A percentile compares a stretch with the other conserved stretches of the same genome.
phyloP scores from a whole-genome alignment of 2,888 invertebrate genomes.

The Hoplodrina blanda region DNA sequence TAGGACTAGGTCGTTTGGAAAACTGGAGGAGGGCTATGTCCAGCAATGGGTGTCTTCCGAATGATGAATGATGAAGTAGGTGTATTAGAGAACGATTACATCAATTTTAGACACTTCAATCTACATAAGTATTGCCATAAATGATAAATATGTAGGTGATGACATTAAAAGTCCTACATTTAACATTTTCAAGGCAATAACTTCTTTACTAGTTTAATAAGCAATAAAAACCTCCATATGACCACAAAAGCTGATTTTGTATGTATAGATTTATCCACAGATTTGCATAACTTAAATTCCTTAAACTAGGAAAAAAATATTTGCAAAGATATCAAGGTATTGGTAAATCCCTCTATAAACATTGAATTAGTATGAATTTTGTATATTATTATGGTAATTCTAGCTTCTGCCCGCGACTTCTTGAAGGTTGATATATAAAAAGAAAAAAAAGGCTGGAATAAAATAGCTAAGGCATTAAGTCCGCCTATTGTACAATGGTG shows the following conservation, averaged over 20 bases:
- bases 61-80: neutral
- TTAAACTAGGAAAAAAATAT: neutral
- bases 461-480: no score
- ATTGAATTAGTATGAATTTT: neutral
- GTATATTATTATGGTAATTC: constrained; percentile 35
- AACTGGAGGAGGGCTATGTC: no score
- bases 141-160: constrained; percentile 13
- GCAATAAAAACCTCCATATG: constrained; percentile 19
- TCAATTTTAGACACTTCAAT: neutral
- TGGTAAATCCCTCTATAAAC: constrained; percentile 21
- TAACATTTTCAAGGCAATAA: constrained; percentile 2
- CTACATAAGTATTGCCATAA: neutral
- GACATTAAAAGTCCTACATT: constrained; percentile 19
- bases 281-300: constrained; percentile 37
- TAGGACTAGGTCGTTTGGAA: no score
- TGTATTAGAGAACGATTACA: neutral
- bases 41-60: no score
- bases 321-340: constrained; percentile 8
- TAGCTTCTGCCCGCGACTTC: no score
- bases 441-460: no score
- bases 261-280: neutral
- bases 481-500: no score
- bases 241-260: constrained; percentile 1
- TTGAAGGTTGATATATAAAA: no score
- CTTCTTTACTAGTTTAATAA: neutral